phyloP scores from a whole-genome alignment of 2,113 vertebrate genomes.

The Axis porcinus region DNA sequence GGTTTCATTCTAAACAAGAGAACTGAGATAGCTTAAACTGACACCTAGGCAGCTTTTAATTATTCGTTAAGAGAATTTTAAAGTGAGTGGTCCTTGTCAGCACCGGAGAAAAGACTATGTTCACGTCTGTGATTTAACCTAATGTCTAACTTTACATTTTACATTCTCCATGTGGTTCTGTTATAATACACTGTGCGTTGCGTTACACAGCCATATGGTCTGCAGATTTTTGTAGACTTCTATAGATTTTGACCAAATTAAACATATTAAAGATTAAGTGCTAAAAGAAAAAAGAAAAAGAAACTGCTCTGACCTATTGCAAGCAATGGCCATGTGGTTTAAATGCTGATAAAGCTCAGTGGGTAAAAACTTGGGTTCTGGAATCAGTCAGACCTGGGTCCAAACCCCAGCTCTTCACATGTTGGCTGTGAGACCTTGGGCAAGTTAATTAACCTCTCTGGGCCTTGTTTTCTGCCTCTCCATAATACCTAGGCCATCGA shows the following conservation, averaged over 20 bases:
- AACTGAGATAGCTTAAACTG: conserved; percentile 19
- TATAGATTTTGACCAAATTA: conserved; percentile 13
- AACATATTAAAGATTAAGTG: conserved; percentile 31
- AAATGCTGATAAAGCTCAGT: no score
- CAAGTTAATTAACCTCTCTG: background rate
- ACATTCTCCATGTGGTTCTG: conserved; percentile 25
- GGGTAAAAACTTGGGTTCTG: background rate
- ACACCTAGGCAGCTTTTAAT: conserved; percentile 18
- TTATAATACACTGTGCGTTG: conserved; percentile 20
- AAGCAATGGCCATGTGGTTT: background rate
- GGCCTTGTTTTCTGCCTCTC: background rate
- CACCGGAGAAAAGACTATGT: conserved; percentile 27
- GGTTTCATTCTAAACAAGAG: conserved; percentile 26
- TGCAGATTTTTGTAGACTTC: background rate
- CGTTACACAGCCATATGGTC: background rate
- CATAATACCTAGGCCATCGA: background rate
- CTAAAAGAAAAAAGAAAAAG: background rate
- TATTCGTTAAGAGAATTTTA: background rate
- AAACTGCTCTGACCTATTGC: background rate
- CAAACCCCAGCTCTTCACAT: background rate
- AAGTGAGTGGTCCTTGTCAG: background rate
- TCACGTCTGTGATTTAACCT: conserved; percentile 43
- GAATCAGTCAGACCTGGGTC: background rate
- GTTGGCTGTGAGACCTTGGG: background rate
- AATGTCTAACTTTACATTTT: conserved; percentile 39